Percentiles rank a stretch among this genome's conserved stretches.
phyloP scores from a whole-genome alignment of 2,797 vertebrate species.

The Trachurus trachurus region DNA sequence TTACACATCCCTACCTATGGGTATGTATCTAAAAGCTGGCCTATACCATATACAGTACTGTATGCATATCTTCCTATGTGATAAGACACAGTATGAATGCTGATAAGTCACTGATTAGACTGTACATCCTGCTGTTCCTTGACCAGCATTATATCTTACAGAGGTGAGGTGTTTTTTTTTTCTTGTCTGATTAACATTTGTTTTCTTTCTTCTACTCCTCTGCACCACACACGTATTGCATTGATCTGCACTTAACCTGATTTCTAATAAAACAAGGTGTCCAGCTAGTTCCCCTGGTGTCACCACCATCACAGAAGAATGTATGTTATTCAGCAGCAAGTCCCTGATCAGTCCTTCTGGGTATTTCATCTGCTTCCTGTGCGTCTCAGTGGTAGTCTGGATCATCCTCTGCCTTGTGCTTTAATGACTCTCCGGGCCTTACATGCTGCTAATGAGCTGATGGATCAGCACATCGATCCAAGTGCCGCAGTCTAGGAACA shows the following conservation, averaged over 20 bases:
- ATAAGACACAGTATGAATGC: slow-evolving; percentile 27
- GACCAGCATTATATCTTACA: slow-evolving; percentile 35
- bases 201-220: slow-evolving; percentile 48
- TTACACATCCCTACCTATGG: not conserved
- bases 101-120: slow-evolving; percentile 23
- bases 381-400: slow-evolving; percentile 63
- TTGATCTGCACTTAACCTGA: slow-evolving; percentile 70
- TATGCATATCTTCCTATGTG: slow-evolving; percentile 4
- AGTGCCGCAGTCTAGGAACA: slow-evolving; percentile 71
- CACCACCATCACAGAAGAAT: slow-evolving; percentile 47
- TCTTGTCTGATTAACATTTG: slow-evolving; percentile 56
- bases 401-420: slow-evolving; percentile 65
- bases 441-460: slow-evolving; percentile 81
- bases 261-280: slow-evolving; percentile 77
- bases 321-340: slow-evolving; percentile 48
- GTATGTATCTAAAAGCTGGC: not conserved
- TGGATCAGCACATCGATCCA: slow-evolving; percentile 81
- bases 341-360: slow-evolving; percentile 71
- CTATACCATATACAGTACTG: not conserved
- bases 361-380: slow-evolving; percentile 57
- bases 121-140: slow-evolving; percentile 7
- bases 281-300: slow-evolving; percentile 56
- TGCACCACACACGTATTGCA: slow-evolving; percentile 50
- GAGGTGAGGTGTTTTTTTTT: slow-evolving; percentile 31
- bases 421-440: slow-evolving; percentile 74